Conservation (phyloP, 2,797 vertebrate genomes). For the Microtus obscurus region DNA sequence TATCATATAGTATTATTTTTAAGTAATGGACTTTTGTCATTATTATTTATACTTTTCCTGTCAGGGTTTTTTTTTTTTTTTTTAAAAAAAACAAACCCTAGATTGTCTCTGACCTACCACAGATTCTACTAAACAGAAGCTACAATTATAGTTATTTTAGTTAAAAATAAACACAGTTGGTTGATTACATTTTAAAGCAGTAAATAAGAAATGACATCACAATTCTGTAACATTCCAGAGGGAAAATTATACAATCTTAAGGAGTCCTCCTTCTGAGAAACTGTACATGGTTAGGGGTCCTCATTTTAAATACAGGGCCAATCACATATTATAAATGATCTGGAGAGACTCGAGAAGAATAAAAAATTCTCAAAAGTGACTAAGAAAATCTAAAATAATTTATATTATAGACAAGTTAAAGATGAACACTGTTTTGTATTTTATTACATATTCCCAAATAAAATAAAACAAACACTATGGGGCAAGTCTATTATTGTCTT, state of each 20-base stretch:
- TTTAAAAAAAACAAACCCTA: neutral
- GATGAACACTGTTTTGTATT: conserved; percentile 38
- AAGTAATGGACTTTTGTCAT: conserved; percentile 49
- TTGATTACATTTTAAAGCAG: conserved; percentile 46
- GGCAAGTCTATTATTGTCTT: conserved; percentile 55
- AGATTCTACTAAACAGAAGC: conserved; percentile 51
- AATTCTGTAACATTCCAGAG: neutral
- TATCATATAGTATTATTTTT: neutral
- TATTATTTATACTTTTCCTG: conserved; percentile 52
- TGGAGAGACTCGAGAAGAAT: conserved; percentile 54
- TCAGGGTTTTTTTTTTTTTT: conserved; percentile 3
- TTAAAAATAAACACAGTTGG: conserved; percentile 52
- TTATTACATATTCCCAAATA: neutral
- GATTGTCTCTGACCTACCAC: conserved; percentile 38
- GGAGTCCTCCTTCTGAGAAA: conserved; percentile 46
- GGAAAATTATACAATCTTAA: conserved; percentile 7
- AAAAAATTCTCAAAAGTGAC: conserved; percentile 48
- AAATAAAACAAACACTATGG: neutral
- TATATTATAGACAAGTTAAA: conserved; percentile 28
- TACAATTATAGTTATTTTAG: conserved; percentile 62
- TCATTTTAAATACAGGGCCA: conserved; percentile 42
- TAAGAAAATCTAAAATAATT: conserved; percentile 59
- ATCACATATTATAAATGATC: conserved; percentile 46
- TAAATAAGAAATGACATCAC: conserved; percentile 20
- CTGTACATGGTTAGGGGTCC: neutral